These are phyloP conservation scores for Galaxea fascicularis DNA, from an alignment of 92 coral and sea anemone genomes.

Conservation along the genomic window DNA sequence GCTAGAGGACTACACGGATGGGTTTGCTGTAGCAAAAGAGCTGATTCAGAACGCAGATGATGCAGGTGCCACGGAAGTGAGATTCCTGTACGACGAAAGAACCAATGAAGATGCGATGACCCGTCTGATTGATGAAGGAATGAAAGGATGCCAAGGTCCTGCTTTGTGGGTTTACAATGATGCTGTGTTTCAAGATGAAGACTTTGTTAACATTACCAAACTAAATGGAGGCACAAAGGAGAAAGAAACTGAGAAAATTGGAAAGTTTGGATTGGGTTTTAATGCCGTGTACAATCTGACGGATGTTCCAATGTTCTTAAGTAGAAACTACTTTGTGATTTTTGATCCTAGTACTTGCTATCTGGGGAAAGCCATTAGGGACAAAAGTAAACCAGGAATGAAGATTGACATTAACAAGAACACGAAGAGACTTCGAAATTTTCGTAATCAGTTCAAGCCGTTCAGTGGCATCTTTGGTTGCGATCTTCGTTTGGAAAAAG, in stretches of 20 bases:
- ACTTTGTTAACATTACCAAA: constrained; percentile 84
- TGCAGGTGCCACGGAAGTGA: constrained; percentile 87
- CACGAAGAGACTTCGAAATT: constrained; percentile 48
- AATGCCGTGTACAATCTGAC: constrained; percentile 90
- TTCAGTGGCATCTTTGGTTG: constrained; percentile 82
- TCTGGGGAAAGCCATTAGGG: constrained; percentile 74
- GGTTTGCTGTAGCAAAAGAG: constrained; percentile 85
- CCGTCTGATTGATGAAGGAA: constrained; percentile 76
- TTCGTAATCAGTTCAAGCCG: constrained; percentile 79
- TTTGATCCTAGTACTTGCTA: constrained; percentile 83
- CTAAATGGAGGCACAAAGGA: constrained; percentile 86
- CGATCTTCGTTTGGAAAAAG: constrained; percentile 55
- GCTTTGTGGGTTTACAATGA: constrained; percentile 91
- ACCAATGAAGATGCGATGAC: constrained; percentile 68
- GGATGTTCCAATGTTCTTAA: constrained; percentile 87
- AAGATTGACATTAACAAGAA: constrained; percentile 66
- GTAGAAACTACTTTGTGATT: constrained; percentile 68
- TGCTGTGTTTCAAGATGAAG: constrained; percentile 83
- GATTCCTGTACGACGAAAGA: constrained; percentile 75
- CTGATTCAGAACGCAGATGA: constrained; percentile 94
- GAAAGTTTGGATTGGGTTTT: constrained; percentile 92
- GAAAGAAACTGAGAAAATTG: constrained; percentile 79
- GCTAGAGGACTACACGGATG: constrained; percentile 88
- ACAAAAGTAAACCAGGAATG: constrained; percentile 83
- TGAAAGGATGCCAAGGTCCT: constrained; percentile 86